Evolutionary conservation across 2,113 vertebrate species (phyloP), one percentile per base, ranked within the genome.

Genomic region (Corapipo altera): DNA sequence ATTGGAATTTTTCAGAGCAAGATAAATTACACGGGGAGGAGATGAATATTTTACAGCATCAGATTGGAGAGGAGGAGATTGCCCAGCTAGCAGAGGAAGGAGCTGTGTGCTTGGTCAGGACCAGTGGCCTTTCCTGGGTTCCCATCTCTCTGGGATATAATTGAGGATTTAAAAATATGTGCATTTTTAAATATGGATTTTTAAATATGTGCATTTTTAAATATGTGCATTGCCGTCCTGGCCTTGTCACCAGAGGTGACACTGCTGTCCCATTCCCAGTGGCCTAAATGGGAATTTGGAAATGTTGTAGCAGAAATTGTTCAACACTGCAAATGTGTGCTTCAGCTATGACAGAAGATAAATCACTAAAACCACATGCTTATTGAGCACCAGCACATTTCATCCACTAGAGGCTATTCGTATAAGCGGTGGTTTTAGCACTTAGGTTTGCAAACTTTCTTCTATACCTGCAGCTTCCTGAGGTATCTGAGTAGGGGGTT

Each of bases 251-350:
- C 5, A 21, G 6, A 3, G 23, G 23, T 81, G 44, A 30, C 59
- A 55, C 9, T 84, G 35, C 35, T 57, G 27, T 52, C 61, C n/a
- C 11, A 3, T n/a, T 87, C 24, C 15, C 28, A 21, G 24, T 44
- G 41, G n/a, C 37, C 37, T 52, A 39, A 46, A 32, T 28, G 43
- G 46, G 32, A 35, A 39, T 35, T 33, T 5, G 43, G 61, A 52
- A 93, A 20, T 20, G 9, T 28, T 51, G 33, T 9, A 65, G 57
- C 12, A 77, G 70, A 80, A 69, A 35, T 30, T 0, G 6, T 15
- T 59, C 9, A 62, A n/a, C 1, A 3, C 44, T 51, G 26, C 9
- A 16, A 5, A 11, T 0, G 2, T 32, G 18, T 44, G 12, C 23
- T 84, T 89, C 33, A 14, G 82, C 32, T 35, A 9, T 11, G 62